Conservation (phyloP, 2,113 vertebrate species). For the Rhinolophus sinicus region DNA sequence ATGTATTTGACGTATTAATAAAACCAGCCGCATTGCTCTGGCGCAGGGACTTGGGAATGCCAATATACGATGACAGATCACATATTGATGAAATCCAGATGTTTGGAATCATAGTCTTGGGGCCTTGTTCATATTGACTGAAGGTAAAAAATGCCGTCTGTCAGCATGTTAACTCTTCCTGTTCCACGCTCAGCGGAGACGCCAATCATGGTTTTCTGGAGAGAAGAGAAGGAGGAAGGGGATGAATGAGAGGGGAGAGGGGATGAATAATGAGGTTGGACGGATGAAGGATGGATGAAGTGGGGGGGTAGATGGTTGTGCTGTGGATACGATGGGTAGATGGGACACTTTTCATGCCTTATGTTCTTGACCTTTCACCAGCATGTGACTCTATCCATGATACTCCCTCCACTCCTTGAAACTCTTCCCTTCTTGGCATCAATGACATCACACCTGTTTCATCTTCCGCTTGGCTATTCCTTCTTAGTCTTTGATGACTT, state of each 20-base stretch:
- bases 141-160: conserved; percentile 90
- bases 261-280: neutral
- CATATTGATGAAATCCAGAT: conserved; percentile 93
- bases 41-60: conserved; percentile 87
- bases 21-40: conserved; percentile 89
- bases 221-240: neutral
- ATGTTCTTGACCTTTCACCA: neutral
- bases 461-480: neutral
- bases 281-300: neutral
- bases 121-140: conserved; percentile 90
- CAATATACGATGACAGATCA: conserved; percentile 92
- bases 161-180: conserved; percentile 87
- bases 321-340: neutral
- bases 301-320: neutral
- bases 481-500: neutral
- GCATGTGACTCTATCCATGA: neutral
- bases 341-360: neutral
- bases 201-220: conserved; percentile 55
- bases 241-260: neutral
- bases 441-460: neutral
- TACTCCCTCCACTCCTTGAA: neutral
- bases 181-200: neutral
- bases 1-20: conserved; percentile 94
- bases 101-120: conserved; percentile 91
- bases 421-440: neutral